Base-by-base conservation (phyloP, 2,888 invertebrate genomes). In the Calameuta pallipes region DNA sequence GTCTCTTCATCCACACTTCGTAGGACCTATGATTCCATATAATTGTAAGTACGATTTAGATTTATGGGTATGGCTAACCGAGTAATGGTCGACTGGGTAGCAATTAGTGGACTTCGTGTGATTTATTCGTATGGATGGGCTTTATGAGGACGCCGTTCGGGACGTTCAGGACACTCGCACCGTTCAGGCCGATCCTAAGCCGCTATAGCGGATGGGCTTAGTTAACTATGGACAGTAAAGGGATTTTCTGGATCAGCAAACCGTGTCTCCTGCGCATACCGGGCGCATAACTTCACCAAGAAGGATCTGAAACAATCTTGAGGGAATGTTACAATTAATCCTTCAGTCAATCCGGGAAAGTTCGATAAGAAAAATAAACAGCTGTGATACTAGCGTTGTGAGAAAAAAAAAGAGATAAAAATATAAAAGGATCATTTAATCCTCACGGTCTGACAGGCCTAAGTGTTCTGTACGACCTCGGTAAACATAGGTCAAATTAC, bases 231-330 rank as follows among this genome's bases (percentile, higher is more conserved):
- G 80, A 82, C 80, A 79, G 79, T 83, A 85, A 83, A 83, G 83
- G 85, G 85, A 84, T 86, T 86, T 81, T 75, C 75, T 76, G 82
- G 84, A 86, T 85, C 85, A 81, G 73, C 80, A 74, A 56, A 23
- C 56, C 56, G 15, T 56, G 56, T 56, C 56, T 56, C 23, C 56
- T 56, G 23, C 56, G 56, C 23, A 56, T 56, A 56, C 23, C 56
- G 56, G 6, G 15, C 23, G 56, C 56, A 56, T 56, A 56, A 56
- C 23, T 56, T 56, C 56, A 23, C 9, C 56, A 9, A 9, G 9
- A 23, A 56, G 56, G 23, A 56, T 6, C 56, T 56, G 56, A 56
- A 56, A 56, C 56, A 56, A 56, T 23, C 56, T 56, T 56, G 56
- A 56, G 23, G 23, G 56, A 23, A 56, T 2, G 23, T 56, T 56